phyloP scores from a whole-genome alignment of 2,113 vertebrate genomes.

The Polypterus bichir region DNA sequence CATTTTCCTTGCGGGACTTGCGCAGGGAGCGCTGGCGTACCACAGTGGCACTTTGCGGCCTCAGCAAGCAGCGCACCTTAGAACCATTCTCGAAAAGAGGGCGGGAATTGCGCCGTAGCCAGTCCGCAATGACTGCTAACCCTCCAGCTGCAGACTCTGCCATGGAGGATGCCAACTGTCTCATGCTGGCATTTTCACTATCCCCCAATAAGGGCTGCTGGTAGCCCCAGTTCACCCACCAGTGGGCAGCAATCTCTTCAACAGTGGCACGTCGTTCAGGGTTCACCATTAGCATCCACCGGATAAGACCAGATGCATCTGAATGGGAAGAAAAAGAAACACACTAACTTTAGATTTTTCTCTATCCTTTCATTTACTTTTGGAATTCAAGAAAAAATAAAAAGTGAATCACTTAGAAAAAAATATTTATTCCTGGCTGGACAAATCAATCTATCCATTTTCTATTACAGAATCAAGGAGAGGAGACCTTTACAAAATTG shows the following conservation, averaged over 20 bases:
- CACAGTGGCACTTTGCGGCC: constrained; percentile 47
- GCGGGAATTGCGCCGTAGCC: constrained; percentile 78
- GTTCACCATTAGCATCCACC: constrained; percentile 96
- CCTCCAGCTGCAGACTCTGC: constrained; percentile 22
- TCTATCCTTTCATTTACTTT: no score
- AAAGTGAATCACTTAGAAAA: no score
- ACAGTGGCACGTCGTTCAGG: constrained; percentile 80
- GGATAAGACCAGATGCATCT: constrained; percentile 92
- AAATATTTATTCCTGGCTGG: no score
- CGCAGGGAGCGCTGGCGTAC: constrained; percentile 81
- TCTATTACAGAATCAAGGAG: no score
- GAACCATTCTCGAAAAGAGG: constrained; percentile 80
- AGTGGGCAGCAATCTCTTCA: constrained; percentile 85
- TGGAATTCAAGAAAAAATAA: no score
- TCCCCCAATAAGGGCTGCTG: constrained; percentile 43
- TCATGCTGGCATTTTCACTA: constrained; percentile 30
- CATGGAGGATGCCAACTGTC: background rate
- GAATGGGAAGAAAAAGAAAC: constrained; percentile 12
- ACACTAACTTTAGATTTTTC: no score
- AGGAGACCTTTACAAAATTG: no score
- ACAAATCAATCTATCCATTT: no score
- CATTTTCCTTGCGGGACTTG: constrained; percentile 83
- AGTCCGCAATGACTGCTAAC: constrained; percentile 58
- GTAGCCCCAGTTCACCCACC: constrained; percentile 98
- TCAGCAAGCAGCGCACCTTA: constrained; percentile 77